Evolutionary conservation across 1,140 invertebrate species (phyloP).

Genomic region (Pinna nobilis): DNA sequence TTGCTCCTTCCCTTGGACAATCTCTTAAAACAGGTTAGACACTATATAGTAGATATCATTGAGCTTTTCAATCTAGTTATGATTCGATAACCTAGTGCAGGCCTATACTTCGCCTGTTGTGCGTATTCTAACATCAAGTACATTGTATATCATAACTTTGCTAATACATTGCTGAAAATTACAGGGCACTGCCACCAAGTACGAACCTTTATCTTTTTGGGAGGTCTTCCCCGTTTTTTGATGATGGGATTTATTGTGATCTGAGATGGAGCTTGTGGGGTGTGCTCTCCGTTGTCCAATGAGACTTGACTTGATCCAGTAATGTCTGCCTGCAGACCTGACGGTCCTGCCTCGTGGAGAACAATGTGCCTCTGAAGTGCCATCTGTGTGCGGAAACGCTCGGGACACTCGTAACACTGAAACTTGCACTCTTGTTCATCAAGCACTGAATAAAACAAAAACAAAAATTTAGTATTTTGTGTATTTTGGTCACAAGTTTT

Average conservation of each 20-base stretch:
- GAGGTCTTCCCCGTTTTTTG: slow-evolving; percentile 10
- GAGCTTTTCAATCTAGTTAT: too few species aligned
- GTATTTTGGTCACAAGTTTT: slow-evolving; percentile 71
- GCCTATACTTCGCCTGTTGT: too few species aligned
- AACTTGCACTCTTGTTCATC: slow-evolving; percentile 71
- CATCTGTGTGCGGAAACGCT: slow-evolving; percentile 77
- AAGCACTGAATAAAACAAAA: slow-evolving; percentile 53
- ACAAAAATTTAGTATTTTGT: slow-evolving; percentile 57
- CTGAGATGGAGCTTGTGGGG: background rate
- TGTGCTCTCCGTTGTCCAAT: background rate
- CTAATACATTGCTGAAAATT: too few species aligned
- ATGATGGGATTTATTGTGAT: background rate
- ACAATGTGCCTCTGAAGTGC: slow-evolving; percentile 49
- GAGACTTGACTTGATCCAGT: background rate
- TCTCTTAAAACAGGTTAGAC: too few species aligned
- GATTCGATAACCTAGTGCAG: too few species aligned
- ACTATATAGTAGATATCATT: too few species aligned
- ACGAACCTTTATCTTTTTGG: slow-evolving; percentile 23
- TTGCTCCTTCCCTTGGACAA: too few species aligned
- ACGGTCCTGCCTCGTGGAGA: slow-evolving; percentile 24
- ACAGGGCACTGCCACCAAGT: too few species aligned
- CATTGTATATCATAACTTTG: too few species aligned
- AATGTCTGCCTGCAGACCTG: background rate
- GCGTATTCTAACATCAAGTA: too few species aligned
- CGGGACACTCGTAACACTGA: slow-evolving; percentile 80